Conservation (phyloP, 2,888 invertebrate genomes). For the Fragum whitleyi region DNA sequence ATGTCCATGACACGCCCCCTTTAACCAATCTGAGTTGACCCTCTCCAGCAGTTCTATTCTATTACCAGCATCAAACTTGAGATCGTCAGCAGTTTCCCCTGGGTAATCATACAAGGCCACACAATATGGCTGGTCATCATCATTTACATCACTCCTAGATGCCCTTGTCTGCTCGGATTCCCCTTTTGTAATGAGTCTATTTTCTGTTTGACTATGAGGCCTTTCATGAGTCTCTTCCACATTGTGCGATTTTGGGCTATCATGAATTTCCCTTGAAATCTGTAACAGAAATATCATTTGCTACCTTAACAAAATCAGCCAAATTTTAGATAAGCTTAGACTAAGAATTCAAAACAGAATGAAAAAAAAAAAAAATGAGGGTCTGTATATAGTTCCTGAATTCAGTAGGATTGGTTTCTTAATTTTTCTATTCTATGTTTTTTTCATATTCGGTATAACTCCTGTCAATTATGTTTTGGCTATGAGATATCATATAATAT, state of each 20-base stretch:
- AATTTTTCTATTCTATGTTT: too few species aligned
- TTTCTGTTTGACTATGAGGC: too few species aligned
- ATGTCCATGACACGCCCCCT: constrained; percentile 68
- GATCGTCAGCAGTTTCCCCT: constrained; percentile 74
- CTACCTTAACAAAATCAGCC: too few species aligned
- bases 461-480: too few species aligned
- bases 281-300: background rate
- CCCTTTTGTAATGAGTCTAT: background rate
- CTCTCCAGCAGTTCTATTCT: constrained; percentile 75
- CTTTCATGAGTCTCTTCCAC: background rate
- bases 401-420: too few species aligned
- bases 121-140: constrained; percentile 38
- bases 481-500: too few species aligned
- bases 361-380: too few species aligned
- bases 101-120: constrained; percentile 78
- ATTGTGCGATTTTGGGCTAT: background rate
- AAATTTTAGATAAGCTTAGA: too few species aligned
- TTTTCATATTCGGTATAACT: too few species aligned
- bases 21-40: constrained; percentile 75
- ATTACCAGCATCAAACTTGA: constrained; percentile 78
- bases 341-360: too few species aligned
- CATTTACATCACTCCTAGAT: background rate
- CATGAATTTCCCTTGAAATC: background rate
- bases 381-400: too few species aligned
- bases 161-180: background rate